Conservation (phyloP, 1,140 invertebrate species). For the Conopomorpha cramerella region DNA sequence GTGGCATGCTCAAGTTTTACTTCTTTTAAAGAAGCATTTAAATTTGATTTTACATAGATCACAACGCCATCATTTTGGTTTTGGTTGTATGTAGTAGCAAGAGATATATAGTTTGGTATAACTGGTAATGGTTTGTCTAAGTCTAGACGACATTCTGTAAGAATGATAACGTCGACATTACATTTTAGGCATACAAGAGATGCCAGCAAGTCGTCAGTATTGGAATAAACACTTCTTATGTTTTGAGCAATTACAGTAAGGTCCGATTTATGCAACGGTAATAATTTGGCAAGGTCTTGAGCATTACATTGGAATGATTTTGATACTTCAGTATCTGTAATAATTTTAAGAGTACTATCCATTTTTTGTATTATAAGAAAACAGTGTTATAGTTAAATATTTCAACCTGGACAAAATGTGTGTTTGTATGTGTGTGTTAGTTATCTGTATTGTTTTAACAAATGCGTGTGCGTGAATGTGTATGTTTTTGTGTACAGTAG, state of each 20-base stretch:
- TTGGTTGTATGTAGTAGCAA: background rate
- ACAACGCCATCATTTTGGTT: slow-evolving; percentile 2
- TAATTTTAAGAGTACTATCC: background rate
- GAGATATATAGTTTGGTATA: background rate
- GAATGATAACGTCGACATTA: slow-evolving; percentile 3
- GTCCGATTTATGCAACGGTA: background rate
- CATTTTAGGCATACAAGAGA: background rate
- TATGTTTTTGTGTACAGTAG: background rate
- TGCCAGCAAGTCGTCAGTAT: background rate
- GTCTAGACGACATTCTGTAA: slow-evolving; percentile 3
- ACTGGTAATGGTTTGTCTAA: slow-evolving; percentile 1
- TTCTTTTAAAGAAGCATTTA: background rate
- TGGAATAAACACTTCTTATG: slow-evolving; percentile 2
- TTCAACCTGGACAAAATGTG: background rate
- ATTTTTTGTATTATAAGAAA: background rate
- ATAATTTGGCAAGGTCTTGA: background rate
- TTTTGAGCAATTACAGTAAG: slow-evolving; percentile 3
- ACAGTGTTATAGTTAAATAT: background rate
- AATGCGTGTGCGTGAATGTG: too few relatives aligned
- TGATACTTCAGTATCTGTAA: background rate
- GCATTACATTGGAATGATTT: background rate
- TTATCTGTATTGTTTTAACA: background rate
- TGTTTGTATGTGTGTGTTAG: background rate
- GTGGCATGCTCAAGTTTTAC: background rate
- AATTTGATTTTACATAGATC: background rate